phyloP scores from a whole-genome alignment of 1,140 invertebrate genomes.

The Drosophila aff. region DNA sequence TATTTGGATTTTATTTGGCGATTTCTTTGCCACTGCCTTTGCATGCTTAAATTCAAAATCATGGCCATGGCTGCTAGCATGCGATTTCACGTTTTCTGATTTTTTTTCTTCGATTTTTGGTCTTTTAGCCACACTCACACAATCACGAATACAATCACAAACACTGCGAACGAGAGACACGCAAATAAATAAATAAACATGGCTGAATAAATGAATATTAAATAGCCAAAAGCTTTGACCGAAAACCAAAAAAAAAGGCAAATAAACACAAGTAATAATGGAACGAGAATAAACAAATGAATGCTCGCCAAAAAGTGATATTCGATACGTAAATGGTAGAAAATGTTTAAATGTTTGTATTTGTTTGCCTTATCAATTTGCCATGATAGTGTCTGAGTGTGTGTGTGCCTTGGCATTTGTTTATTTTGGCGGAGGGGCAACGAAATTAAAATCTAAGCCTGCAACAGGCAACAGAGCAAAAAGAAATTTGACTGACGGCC shows the following conservation, averaged over 20 bases:
- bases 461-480: constrained; percentile 34
- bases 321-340: constrained; percentile 67
- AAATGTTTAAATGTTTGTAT: constrained; percentile 75
- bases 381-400: constrained; percentile 10
- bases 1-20: constrained; percentile 40
- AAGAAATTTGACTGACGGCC: neutral
- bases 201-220: constrained; percentile 82
- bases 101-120: constrained; percentile 34
- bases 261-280: constrained; percentile 45
- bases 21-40: constrained; percentile 41
- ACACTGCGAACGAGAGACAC: constrained; percentile 40
- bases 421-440: constrained; percentile 3
- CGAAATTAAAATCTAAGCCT: constrained; percentile 29
- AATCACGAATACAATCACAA: constrained; percentile 31
- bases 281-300: constrained; percentile 50
- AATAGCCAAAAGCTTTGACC: constrained; percentile 63
- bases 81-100: constrained; percentile 72
- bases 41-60: constrained; percentile 73
- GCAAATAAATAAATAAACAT: constrained; percentile 77
- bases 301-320: constrained; percentile 57
- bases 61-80: constrained; percentile 76
- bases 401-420: neutral
- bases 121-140: constrained; percentile 28
- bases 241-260: constrained; percentile 23
- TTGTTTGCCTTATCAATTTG: constrained; percentile 76